Evolutionary conservation across 2,113 vertebrate species (phyloP).

Genomic region (Oxyura jamaicensis): DNA sequence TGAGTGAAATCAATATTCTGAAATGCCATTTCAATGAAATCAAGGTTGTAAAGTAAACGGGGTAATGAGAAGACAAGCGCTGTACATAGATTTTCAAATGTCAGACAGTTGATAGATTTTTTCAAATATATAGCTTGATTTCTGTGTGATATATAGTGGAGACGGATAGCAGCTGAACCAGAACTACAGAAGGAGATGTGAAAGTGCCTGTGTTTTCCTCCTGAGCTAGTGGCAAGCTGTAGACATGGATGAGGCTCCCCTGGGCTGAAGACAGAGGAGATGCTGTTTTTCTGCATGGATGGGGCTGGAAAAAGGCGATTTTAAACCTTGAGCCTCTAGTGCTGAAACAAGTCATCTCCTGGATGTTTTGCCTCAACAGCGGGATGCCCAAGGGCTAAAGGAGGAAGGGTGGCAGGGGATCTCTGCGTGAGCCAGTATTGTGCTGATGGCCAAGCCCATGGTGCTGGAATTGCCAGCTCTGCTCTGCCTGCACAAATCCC

Average conservation of each 20-base stretch:
- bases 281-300: not conserved
- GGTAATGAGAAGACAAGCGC: not conserved
- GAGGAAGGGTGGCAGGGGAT: not conserved
- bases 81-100: constrained; percentile 7
- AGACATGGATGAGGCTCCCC: not conserved
- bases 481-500: not conserved
- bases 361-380: not conserved
- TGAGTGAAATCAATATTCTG: not conserved
- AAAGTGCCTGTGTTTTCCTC: not conserved
- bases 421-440: not conserved
- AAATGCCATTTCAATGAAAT: constrained; percentile 36
- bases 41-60: constrained; percentile 17
- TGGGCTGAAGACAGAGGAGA: not conserved
- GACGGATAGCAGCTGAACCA: not conserved
- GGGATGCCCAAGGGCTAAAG: not conserved
- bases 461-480: not conserved
- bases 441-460: not conserved
- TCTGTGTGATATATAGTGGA: not conserved
- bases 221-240: not conserved
- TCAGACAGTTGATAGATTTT: not conserved
- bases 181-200: not conserved
- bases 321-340: not conserved
- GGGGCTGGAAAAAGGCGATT: not conserved
- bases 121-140: not conserved
- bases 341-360: not conserved